Conservation (phyloP, 2,888 invertebrate genomes). For the Melanargia galathea region DNA sequence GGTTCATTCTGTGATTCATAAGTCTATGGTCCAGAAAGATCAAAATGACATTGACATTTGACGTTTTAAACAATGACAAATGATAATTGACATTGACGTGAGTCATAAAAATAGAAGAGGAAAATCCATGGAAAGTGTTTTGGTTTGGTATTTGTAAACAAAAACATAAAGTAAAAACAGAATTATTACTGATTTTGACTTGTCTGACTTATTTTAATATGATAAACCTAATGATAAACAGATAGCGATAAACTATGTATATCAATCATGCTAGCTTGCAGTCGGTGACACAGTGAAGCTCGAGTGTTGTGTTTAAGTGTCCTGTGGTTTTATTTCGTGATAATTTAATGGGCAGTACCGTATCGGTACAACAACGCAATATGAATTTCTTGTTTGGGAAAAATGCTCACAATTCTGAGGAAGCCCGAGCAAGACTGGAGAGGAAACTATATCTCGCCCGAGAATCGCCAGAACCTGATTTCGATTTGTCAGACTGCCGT, state of each 20-base stretch:
- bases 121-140: too few species aligned
- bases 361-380: slow-evolving; percentile 64
- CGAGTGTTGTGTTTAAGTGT: not conserved
- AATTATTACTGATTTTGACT: not conserved
- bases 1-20: too few species aligned
- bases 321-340: slow-evolving; percentile 6
- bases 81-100: too few species aligned
- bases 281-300: slow-evolving; percentile 37
- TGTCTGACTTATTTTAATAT: too few species aligned
- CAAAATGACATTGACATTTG: too few species aligned
- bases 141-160: not conserved
- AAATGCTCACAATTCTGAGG: slow-evolving; percentile 54
- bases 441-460: slow-evolving; percentile 77
- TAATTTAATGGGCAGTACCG: slow-evolving; percentile 75
- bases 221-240: slow-evolving; percentile 22
- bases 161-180: not conserved
- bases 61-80: too few species aligned
- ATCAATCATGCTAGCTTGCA: slow-evolving; percentile 32
- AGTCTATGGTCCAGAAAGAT: too few species aligned
- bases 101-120: too few species aligned
- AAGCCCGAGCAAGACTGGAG: slow-evolving; percentile 62
- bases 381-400: slow-evolving; percentile 73
- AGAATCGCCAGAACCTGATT: slow-evolving; percentile 91
- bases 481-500: slow-evolving; percentile 91
- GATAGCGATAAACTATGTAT: slow-evolving; percentile 29